Base-by-base conservation (phyloP, 1,140 invertebrate species). In the Calephelis nemesis region DNA sequence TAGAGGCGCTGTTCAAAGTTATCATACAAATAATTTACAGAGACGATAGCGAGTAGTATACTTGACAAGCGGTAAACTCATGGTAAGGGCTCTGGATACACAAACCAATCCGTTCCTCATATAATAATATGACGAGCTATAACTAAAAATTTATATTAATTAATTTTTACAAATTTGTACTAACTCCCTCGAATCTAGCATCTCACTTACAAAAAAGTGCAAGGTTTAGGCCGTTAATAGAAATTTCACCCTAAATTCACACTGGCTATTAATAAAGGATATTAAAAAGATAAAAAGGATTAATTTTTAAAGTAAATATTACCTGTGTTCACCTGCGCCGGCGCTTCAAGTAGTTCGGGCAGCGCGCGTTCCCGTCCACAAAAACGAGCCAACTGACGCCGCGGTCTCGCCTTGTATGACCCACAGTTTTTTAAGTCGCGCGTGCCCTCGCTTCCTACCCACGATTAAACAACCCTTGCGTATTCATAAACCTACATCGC, bases 391-490 rank as follows among this genome's bases (percentile, higher is more conserved):
- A 79, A 85, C 82, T 82, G 84, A 77, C 70, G 79, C 67, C 72
- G 71, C 65, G 74, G 66, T 40, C 48, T 13, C 47, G 47, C 11
- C 48, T 66, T 62, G 50, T 48, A 54, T 81, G 83, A 85, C 87
- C 83, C 84, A 88, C 82, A 84, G 81, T 85, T 86, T 87, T 87
- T 85, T 82, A 74, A 77, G 54, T 67, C 81, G 81, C 81, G 79
- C 83, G 85, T 87, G 84, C 83, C 81, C 81, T 78, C 79, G 67
- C 67, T 64, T 58, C 49, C 62, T 63, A 69, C 72, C 71, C 73
- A 71, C 70, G 65, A 62, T 73, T 76, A 58, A 77, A 80, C 81
- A 86, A 90, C 88, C 88, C 88, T 88, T 87, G 78, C 85, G 79
- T 87, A 86, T 84, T 81, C 80, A 88, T 85, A 79, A 81, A 81